These are phyloP conservation scores for Sericinus montela DNA, from an alignment of 2,888 invertebrate genomes.

Conservation along the genomic window DNA sequence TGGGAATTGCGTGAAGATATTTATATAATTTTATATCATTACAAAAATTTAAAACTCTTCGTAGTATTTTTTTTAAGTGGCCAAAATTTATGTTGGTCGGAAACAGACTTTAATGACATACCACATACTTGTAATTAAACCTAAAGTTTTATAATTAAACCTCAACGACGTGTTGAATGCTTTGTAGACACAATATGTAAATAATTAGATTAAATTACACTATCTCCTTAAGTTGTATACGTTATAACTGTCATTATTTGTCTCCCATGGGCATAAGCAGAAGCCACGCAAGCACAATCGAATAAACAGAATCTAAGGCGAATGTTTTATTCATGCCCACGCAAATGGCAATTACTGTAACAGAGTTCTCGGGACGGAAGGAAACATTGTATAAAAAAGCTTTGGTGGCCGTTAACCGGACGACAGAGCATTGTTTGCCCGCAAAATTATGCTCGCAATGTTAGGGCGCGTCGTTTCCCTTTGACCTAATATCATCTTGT, in stretches of 20 bases:
- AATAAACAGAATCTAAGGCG: slow-evolving; percentile 54
- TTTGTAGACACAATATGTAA: too few relatives aligned
- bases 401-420: slow-evolving; percentile 42
- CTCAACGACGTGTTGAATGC: too few relatives aligned
- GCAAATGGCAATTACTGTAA: slow-evolving; percentile 65
- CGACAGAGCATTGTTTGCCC: slow-evolving; percentile 43
- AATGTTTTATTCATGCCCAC: slow-evolving; percentile 64
- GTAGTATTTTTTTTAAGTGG: too few relatives aligned
- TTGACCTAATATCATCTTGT: slow-evolving; percentile 32
- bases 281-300: slow-evolving; percentile 42
- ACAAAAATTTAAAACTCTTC: too few relatives aligned
- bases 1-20: too few relatives aligned
- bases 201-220: too few relatives aligned
- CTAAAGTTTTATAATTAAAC: too few relatives aligned
- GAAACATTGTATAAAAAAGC: slow-evolving; percentile 40
- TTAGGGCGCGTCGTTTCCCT: slow-evolving; percentile 43
- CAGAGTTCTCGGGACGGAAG: slow-evolving; percentile 34
- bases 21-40: too few relatives aligned
- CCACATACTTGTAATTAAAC: too few relatives aligned
- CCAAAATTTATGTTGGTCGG: too few relatives aligned
- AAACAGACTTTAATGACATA: too few relatives aligned
- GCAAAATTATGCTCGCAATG: slow-evolving; percentile 52
- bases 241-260: slow-evolving; percentile 6
- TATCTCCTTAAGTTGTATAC: neutral
- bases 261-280: slow-evolving; percentile 3